Conservation (phyloP, 2,797 vertebrate species). For the Borostomias antarcticus region DNA sequence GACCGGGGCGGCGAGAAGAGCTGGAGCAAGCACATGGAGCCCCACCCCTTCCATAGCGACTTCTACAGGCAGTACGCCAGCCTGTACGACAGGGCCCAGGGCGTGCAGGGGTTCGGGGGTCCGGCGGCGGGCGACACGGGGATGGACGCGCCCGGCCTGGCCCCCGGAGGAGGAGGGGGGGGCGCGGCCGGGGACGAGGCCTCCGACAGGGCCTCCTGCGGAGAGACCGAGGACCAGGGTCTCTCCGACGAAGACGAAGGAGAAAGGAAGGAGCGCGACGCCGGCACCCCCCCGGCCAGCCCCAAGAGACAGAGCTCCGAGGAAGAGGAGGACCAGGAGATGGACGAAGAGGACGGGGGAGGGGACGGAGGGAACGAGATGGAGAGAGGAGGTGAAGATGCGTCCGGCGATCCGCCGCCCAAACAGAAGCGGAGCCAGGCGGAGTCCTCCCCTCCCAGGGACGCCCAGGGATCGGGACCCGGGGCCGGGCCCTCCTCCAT, state of each 20-base stretch:
- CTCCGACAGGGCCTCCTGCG: slow-evolving; percentile 85
- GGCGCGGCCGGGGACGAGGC: slow-evolving; percentile 69
- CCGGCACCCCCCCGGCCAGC: slow-evolving; percentile 54
- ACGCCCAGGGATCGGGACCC: slow-evolving; percentile 62
- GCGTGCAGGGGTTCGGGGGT: slow-evolving; percentile 78
- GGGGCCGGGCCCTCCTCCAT: slow-evolving; percentile 61
- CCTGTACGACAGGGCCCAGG: slow-evolving; percentile 81
- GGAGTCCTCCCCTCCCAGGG: slow-evolving; percentile 44
- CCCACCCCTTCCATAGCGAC: slow-evolving; percentile 85
- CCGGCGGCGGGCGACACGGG: slow-evolving; percentile 64
- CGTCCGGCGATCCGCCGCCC: slow-evolving; percentile 15
- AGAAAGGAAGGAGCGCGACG: slow-evolving; percentile 62
- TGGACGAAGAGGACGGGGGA: slow-evolving; percentile 71
- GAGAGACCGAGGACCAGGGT: slow-evolving; percentile 84
- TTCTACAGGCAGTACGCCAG: slow-evolving; percentile 93
- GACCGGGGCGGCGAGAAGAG: slow-evolving; percentile 77
- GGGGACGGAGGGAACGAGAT: slow-evolving; percentile 72
- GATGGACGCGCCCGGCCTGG: slow-evolving; percentile 76
- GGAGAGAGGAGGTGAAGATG: slow-evolving; percentile 77
- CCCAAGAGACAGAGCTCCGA: slow-evolving; percentile 67
- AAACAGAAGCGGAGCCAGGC: slow-evolving; percentile 50
- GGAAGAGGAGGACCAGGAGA: slow-evolving; percentile 76
- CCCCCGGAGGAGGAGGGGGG: slow-evolving; percentile 62
- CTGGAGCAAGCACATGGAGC: slow-evolving; percentile 89
- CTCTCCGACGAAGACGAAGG: slow-evolving; percentile 70